Percentiles rank a stretch among this genome's conserved stretches.
Evolutionary conservation across 2,113 vertebrate species (phyloP).

Genomic region (Morphnarchus princeps): DNA sequence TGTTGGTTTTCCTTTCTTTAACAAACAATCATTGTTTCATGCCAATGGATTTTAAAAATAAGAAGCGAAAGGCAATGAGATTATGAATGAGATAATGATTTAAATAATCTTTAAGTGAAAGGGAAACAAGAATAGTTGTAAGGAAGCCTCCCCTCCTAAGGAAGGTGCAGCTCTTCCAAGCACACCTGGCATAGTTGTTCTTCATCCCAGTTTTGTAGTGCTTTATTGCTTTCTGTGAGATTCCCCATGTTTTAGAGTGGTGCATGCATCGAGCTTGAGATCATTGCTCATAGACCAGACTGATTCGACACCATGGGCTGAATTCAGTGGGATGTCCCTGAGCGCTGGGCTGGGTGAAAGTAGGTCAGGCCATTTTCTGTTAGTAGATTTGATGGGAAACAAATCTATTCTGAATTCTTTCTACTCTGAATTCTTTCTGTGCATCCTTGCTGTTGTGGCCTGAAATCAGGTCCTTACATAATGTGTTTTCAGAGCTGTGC

Average conservation of each 20-base stretch:
- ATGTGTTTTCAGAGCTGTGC: constrained; percentile 11
- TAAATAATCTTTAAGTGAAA: background rate
- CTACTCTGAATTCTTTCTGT: background rate
- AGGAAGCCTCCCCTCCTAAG: background rate
- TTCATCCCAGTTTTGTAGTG: background rate
- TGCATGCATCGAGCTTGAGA: background rate
- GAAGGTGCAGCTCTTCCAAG: background rate
- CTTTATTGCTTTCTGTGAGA: background rate
- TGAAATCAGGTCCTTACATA: background rate
- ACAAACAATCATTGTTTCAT: background rate
- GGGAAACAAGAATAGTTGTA: background rate
- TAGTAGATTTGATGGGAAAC: background rate
- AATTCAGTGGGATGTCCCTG: background rate
- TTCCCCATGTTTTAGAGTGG: background rate
- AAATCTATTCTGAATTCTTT: background rate
- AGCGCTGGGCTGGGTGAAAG: background rate
- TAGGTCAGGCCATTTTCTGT: background rate
- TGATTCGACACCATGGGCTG: background rate
- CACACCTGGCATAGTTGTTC: background rate
- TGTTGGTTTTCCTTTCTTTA: background rate
- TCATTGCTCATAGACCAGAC: background rate
- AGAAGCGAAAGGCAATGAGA: background rate
- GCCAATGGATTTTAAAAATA: background rate
- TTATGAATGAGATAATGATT: background rate
- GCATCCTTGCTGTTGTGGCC: background rate